phyloP scores from a whole-genome alignment of 2,113 vertebrate genomes.

The Scytalopus superciliaris region DNA sequence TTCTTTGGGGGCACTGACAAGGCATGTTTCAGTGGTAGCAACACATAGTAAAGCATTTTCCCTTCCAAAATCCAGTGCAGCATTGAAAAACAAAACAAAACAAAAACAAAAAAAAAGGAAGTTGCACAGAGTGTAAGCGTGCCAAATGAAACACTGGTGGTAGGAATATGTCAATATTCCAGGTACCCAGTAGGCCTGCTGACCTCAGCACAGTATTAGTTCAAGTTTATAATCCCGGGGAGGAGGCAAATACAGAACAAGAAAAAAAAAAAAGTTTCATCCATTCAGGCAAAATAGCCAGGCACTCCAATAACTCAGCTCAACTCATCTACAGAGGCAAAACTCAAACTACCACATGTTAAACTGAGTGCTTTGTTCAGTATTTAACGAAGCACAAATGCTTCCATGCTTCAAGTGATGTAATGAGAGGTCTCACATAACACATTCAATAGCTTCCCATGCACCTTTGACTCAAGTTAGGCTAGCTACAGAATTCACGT shows the following conservation, averaged over 20 bases:
- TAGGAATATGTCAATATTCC: not conserved
- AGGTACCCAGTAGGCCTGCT: not conserved
- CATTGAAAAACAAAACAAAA: not conserved
- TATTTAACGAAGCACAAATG: not conserved
- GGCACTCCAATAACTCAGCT: not conserved
- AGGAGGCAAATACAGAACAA: not conserved
- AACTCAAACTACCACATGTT: not conserved
- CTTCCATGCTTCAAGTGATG: conserved; percentile 1
- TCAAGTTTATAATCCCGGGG: conserved; percentile 20
- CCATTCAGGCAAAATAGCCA: not conserved
- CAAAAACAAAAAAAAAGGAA: not conserved
- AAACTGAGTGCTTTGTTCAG: not conserved
- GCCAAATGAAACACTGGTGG: not conserved
- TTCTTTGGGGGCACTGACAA: not conserved
- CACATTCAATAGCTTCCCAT: not conserved
- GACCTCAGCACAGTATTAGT: conserved; percentile 26
- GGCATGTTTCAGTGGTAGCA: not conserved
- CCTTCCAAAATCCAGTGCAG: conserved; percentile 29
- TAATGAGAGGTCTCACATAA: not conserved
- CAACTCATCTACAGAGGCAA: conserved; percentile 1
- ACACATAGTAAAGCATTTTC: not conserved
- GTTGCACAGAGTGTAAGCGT: not conserved
- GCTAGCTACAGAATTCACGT: conserved; percentile 15
- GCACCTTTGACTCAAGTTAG: conserved; percentile 11
- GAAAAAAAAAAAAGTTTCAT: not conserved